Evolutionary conservation across 2,888 invertebrate species (phyloP).

Genomic region (Sphinx pinastri): DNA sequence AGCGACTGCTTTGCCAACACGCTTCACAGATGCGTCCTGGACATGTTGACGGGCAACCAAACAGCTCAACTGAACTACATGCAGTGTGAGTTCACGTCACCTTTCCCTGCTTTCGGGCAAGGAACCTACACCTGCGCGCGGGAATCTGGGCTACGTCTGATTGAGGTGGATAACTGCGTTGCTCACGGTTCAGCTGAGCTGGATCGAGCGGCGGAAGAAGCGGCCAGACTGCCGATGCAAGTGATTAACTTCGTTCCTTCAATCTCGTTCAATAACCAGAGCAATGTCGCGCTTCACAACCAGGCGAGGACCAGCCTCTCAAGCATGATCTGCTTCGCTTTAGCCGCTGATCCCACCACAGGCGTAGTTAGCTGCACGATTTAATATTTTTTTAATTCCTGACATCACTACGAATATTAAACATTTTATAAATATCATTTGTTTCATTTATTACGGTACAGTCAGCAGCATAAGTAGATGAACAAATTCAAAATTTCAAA

Average conservation of each 20-base stretch:
- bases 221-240: constrained; percentile 51
- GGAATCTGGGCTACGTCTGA: constrained; percentile 54
- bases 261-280: constrained; percentile 61
- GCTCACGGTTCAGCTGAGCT: constrained; percentile 50
- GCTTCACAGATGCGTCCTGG: constrained; percentile 67
- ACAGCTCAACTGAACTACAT: constrained; percentile 66
- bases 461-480: too few relatives aligned
- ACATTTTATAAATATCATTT: not conserved
- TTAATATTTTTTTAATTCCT: constrained; percentile 33
- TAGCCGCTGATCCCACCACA: constrained; percentile 58
- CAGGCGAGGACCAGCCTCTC: constrained; percentile 48
- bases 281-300: constrained; percentile 43
- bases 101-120: constrained; percentile 50
- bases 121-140: constrained; percentile 63
- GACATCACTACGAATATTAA: not conserved
- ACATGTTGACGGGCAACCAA: constrained; percentile 56
- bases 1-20: constrained; percentile 75
- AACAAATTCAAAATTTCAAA: too few relatives aligned
- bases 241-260: constrained; percentile 62
- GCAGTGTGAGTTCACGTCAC: constrained; percentile 65
- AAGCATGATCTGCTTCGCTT: constrained; percentile 62
- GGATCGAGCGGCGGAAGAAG: constrained; percentile 55
- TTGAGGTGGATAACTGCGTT: constrained; percentile 63
- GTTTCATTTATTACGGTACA: not conserved
- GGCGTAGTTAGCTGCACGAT: constrained; percentile 55